Base-by-base conservation (phyloP, 2,113 vertebrate genomes). In the Eleginops maclovinus region DNA sequence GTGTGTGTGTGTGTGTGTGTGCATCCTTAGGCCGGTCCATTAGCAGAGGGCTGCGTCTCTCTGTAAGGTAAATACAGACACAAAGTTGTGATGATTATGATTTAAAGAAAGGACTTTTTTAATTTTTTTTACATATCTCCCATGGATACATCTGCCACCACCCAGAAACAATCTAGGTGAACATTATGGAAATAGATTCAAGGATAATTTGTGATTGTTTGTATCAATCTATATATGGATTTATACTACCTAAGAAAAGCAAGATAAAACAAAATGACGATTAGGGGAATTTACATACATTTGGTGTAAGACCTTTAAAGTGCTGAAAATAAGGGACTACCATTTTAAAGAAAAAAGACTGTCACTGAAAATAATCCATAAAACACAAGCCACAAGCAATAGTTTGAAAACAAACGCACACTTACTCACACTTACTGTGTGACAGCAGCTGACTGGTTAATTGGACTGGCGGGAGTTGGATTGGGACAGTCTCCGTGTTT, bases 11-110 rank as follows among this genome's bases (percentile, higher is more conserved):
- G 28, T 36, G 9, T 59, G 31, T 31, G 60, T 31, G 76, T 4
- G 26, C 56, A 26, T 55, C 1, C 13, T 86, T 91, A 91, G 72
- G 86, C 86, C 1, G 89, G 91, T 75, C 90, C 91, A 36, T 92
- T 93, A 50, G 88, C 62, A 22, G 90, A 82, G 26, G 85, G 79
- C 59, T 82, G 77, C 63, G 53, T 87, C 77, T 90, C 83, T 85
- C 93, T 93, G 87, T n/a, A 79, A 74, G 22, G 19, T 49, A 53
- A n/a, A n/a, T 61, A 46, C 22, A 66, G 2, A 49, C 51, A 24
- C 19, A 54, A 43, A 12, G 13, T 24, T 9, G 8, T 15, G 12
- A 41, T 36, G 10, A 46, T 10, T 17, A 12, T 13, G 8, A 43
- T 0, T 47, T 11, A 55, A 22, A 63, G 9, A 66, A 0, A 13